Evolutionary conservation across 2,113 vertebrate genomes (phyloP), one percentile per base, ranked within the genome.

Genomic region (Thalassoma bifasciatum): DNA sequence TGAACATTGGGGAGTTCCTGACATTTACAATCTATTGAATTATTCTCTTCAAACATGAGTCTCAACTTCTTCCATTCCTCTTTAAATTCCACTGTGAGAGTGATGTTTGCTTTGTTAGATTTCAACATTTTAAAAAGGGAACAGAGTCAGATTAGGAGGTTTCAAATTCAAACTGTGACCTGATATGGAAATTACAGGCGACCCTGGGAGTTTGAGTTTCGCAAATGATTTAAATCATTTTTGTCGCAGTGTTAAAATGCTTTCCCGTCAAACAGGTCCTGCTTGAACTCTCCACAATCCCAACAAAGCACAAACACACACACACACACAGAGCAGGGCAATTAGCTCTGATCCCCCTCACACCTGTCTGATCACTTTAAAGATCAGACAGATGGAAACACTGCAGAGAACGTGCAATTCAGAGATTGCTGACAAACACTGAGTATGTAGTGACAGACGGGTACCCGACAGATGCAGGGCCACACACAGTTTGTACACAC

Each of bases 291-390:
- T 30, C 46, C 8, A 58, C 11, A 30, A 22, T 10, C n/a, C 44
- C 5, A 64, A 10, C 53, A 7, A 19, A 26, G 44, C 10, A 46
- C 38, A 58, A 47, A 46, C 26, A 68, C 40, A 62, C 22, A 53
- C 49, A 44, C 22, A 53, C 49, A 44, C 38, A 21, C 34, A 53
- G 22, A n/a, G 14, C 13, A 0, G 24, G 1, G 21, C 40, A 63
- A 76, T 79, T 62, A 77, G 40, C 74, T 60, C 10, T 56, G 34
- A 19, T 42, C 58, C 47, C 24, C 26, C 54, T 2, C 40, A 44
- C 80, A 83, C 59, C 79, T 83, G 77, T 10, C 34, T 80, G 44
- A 68, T 78, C 40, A 60, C 46, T 68, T 42, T 22, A 63, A 51
- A 64, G 10, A 37, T 47, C 66, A 13, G 11, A 47, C 79, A 72